Evolutionary conservation across 2,797 vertebrate species (phyloP), one percentile per base, ranked within the genome.

Genomic region (Coregonus ussuriensis): DNA sequence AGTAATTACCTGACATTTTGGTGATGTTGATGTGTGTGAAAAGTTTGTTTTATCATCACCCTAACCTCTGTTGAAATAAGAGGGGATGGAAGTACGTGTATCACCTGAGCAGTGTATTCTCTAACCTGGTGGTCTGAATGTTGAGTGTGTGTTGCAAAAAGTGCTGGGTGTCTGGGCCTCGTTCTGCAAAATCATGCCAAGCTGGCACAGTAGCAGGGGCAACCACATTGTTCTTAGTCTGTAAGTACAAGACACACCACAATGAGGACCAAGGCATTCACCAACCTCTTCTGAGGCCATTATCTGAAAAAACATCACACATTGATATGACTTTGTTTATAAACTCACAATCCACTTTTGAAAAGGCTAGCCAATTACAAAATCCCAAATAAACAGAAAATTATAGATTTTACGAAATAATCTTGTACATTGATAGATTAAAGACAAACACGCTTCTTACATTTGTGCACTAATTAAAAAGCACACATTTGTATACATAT

Each of bases 111-210:
- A 18, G 65, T 71, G 69, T 75, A 1, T 4, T 0, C 9, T 87
- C 87, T 77, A 71, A 95, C 94, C 85, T 88, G 93, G 92, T 52
- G 69, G 0, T 88, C 90, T 92, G 85, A 86, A 91, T 31, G 94
- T 90, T 0, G 0, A 0, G 33, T 86, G 84, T 0, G 0, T 0
- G 15, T 35, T 0, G 53, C 94, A 95, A 0, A 0, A 0, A 1
- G 41, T 11, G 41, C 41, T 47, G 41, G 41, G 41, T 47, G 11
- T 29, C 79, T 93, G 92, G 72, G 86, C 92, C 68, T 89, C 76
- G 3, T 77, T 83, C 54, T 37, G 80, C 71, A 91, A 35, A 88
- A 93, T 80, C 62, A 94, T 81, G 59, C 77, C 80, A 72, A 92
- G 82, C 63, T 89, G 86, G 79, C 79, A 90, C 75, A 93, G 47